Evolutionary conservation across 2,797 vertebrate species (phyloP).

Genomic region (Salarias fasciatus): DNA sequence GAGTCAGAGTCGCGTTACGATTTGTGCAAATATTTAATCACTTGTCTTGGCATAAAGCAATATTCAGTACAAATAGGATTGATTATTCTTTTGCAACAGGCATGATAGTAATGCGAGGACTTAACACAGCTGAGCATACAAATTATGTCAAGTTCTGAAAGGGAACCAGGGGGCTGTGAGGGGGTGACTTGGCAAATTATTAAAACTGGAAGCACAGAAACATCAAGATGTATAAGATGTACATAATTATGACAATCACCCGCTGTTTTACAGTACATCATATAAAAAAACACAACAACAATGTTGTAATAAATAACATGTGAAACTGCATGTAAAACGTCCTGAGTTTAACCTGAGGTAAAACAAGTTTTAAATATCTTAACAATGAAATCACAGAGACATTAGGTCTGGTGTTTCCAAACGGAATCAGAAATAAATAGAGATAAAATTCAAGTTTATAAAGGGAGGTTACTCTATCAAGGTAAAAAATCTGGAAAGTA

Average conservation of each 20-base stretch:
- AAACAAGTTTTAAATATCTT: too few species aligned
- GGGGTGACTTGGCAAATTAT: constrained; percentile 15
- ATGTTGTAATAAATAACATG: neutral
- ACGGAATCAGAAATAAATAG: too few species aligned
- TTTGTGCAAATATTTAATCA: constrained; percentile 80
- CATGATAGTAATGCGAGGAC: constrained; percentile 47
- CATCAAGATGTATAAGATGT: constrained; percentile 7
- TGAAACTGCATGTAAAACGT: neutral
- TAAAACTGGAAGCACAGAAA: constrained; percentile 19
- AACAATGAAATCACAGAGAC: too few species aligned
- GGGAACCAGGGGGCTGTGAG: constrained; percentile 29
- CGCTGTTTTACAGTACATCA: neutral
- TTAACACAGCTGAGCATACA: constrained; percentile 42
- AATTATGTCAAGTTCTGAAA: constrained; percentile 44
- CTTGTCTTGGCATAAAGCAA: constrained; percentile 61
- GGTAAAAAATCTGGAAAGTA: too few species aligned
- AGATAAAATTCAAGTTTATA: too few species aligned
- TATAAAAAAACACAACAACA: neutral
- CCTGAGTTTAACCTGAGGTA: neutral
- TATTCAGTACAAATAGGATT: constrained; percentile 71
- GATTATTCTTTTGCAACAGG: constrained; percentile 49
- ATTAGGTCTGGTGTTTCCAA: too few species aligned
- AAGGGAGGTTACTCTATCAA: too few species aligned
- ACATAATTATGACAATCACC: neutral
- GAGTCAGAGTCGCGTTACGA: constrained; percentile 48